These are phyloP conservation scores for Eupsilia transversa DNA, from an alignment of 2,888 invertebrate species.

Conservation along the genomic window DNA sequence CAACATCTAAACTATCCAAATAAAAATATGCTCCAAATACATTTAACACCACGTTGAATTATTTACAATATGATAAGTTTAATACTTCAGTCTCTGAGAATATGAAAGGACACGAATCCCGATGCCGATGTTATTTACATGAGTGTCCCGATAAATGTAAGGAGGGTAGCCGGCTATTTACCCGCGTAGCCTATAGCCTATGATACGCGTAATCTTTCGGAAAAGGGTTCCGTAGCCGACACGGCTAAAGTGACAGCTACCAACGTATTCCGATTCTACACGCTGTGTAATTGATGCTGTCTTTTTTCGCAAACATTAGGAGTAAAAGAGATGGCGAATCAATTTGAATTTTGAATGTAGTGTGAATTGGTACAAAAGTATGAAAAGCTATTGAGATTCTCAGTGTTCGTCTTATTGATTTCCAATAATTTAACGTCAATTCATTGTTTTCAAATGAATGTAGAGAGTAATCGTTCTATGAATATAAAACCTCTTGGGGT, in stretches of 20 bases:
- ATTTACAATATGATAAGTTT: constrained; percentile 70
- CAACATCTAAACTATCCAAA: background rate
- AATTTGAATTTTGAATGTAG: constrained; percentile 34
- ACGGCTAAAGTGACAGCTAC: constrained; percentile 66
- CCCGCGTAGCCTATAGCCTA: constrained; percentile 76
- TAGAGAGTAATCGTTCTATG: background rate
- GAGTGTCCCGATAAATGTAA: constrained; percentile 83
- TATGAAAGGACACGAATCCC: constrained; percentile 79
- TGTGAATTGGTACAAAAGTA: constrained; percentile 15
- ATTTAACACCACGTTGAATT: constrained; percentile 57
- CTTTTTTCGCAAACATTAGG: constrained; percentile 54
- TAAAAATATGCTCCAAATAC: constrained; percentile 22
- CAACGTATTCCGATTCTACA: constrained; percentile 65
- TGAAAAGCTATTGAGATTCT: constrained; percentile 8
- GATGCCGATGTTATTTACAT: constrained; percentile 84
- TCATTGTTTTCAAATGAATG: constrained; percentile 1
- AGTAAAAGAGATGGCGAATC: constrained; percentile 28
- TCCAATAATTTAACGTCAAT: background rate
- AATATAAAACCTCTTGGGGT: constrained; percentile 1
- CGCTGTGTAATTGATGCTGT: constrained; percentile 61
- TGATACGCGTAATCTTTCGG: constrained; percentile 86
- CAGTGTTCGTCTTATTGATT: constrained; percentile 16
- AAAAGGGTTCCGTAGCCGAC: constrained; percentile 80
- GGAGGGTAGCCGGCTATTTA: constrained; percentile 79
- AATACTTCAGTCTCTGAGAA: constrained; percentile 62